Conservation (phyloP, 1,140 invertebrate species). For the Mya arenaria region DNA sequence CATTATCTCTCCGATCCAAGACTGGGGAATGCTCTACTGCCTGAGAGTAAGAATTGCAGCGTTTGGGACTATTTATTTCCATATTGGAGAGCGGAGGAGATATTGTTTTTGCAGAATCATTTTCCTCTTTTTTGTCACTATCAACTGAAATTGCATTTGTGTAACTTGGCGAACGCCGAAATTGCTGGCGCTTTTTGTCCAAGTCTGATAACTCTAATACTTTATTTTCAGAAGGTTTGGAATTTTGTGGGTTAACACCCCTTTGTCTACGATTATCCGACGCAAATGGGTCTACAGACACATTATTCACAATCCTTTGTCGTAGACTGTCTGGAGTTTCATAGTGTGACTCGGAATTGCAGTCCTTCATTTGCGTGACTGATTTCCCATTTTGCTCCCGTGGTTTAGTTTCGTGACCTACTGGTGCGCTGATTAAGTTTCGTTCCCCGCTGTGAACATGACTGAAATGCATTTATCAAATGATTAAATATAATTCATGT, state of each 20-base stretch:
- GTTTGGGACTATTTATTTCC: constrained; percentile 24
- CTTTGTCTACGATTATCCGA: neutral
- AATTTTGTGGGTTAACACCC: neutral
- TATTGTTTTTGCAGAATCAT: neutral
- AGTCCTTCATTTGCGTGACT: neutral
- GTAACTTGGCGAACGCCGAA: constrained; percentile 58
- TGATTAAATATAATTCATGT: neutral
- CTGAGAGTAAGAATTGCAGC: constrained; percentile 30
- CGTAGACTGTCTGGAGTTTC: constrained; percentile 13
- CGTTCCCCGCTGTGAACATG: neutral
- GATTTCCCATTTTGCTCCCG: constrained; percentile 21
- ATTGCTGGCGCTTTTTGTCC: constrained; percentile 43
- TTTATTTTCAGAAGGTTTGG: neutral
- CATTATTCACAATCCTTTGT: neutral
- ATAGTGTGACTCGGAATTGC: neutral
- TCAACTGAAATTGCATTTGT: constrained; percentile 56
- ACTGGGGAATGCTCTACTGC: constrained; percentile 47
- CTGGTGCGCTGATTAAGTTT: neutral
- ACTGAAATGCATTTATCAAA: neutral
- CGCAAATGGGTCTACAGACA: neutral
- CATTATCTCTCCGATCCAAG: constrained; percentile 2
- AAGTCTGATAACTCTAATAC: constrained; percentile 17
- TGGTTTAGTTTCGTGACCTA: neutral
- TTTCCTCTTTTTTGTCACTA: neutral
- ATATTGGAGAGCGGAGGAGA: neutral